Base-by-base conservation (phyloP, 2,888 invertebrate species). In the Tetropium fuscum region DNA sequence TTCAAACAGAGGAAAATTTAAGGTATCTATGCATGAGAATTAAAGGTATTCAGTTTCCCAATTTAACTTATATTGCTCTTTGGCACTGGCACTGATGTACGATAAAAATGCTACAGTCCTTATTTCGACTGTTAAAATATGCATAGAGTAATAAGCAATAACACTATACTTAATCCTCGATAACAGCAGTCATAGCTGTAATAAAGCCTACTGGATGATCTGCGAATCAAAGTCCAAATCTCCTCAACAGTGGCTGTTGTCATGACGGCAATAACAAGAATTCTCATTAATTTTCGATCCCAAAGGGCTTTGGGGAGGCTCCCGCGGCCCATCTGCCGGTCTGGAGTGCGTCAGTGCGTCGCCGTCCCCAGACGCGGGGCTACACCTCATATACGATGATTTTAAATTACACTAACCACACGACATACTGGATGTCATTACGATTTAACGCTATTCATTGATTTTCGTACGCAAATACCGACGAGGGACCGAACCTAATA, bases 211-310 rank as follows among this genome's bases (percentile, higher is more conserved):
- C 36, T 59, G 63, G 71, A 70, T 74, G 73, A 74, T 73, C 71
- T 69, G 71, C 71, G 64, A 75, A 76, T 74, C 73, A 71, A 72
- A 74, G 64, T 70, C 69, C 69, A 69, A 72, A 74, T 74, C 71
- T 72, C 74, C 71, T 70, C 70, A 60, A 68, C 67, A 34, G 34
- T 20, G 55, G 65, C 70, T 62, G 68, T 69, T 70, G 71, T 68
- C 69, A 59, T 59, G 69, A 63, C 40, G 66, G 75, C 75, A 75
- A 76, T 78, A 78, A 77, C 78, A 74, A 73, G 74, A 66, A 74
- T 77, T 76, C 75, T 76, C 78, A 77, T 78, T 78, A 78, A 77
- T 76, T 76, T 72, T 69, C 55, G 62, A 66, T 68, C 70, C 69
- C 71, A 44, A 30, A 57, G 55, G 66, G 66, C 65, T 59, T 49